Base-by-base conservation (phyloP, 1,140 invertebrate genomes). In the Drosophila eugracilis region DNA sequence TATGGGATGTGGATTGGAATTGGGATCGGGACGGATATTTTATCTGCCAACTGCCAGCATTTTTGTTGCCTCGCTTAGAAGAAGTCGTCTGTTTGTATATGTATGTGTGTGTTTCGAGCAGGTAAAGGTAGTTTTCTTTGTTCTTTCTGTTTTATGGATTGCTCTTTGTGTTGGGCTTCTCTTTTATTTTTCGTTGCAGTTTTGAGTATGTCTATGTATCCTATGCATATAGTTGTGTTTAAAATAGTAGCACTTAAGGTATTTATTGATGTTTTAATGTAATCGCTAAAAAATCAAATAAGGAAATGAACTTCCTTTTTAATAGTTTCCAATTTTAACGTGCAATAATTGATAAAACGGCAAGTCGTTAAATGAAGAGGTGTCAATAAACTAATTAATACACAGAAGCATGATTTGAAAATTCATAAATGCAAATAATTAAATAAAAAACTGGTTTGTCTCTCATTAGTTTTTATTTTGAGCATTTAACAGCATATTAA, bases 61-160 rank as follows among this genome's bases (percentile, higher is more conserved):
- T 24, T 57, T 50, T 57, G 28, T 42, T 73, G 54, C 15, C 19
- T 34, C 69, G 50, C 48, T 75, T 69, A 76, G 60, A 75, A 58
- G 52, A 21, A 36, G 9, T 12, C 17, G 17, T 37, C n/a, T 26
- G n/a, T 65, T 22, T 49, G 41, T 37, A 48, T 24, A 12, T 14
- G 32, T 37, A 2, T 37, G 14, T 36, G 19, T 55, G 19, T 34
- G 17, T 65, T 22, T 32, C 30, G 14, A 62, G 48, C 52, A 75
- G 73, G 72, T 75, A 75, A 65, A 54, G 30, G 57, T 73, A 75
- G 66, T 81, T 81, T 59, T 55, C 60, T 81, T 81, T 65, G 78
- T 76, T 76, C 63, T 75, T 76, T 76, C 63, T 75, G 47, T 75
- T 71, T 76, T 74, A 70, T 60, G 59, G 55, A 7, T 41, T 81